These are phyloP conservation scores for Epizoanthus stellaris DNA, from an alignment of 92 coral and sea anemone species.

Conservation along the genomic window DNA sequence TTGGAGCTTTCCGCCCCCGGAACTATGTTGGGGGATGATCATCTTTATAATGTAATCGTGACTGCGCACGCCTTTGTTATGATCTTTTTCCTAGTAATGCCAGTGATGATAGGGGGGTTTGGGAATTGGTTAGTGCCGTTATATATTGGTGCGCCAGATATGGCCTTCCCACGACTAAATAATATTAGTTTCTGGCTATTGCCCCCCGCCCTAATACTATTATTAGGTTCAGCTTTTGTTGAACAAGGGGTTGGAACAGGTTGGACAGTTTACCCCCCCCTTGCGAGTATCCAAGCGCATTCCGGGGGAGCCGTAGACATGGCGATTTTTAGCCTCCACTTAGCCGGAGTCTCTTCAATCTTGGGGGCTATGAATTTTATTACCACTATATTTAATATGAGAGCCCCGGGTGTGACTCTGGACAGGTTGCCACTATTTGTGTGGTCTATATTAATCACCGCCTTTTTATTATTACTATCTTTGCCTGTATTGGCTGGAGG, in stretches of 20 bases:
- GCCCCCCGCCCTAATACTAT: slow-evolving; percentile 70
- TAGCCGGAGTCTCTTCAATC: slow-evolving; percentile 81
- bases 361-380: slow-evolving; percentile 79
- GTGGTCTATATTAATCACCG: slow-evolving; percentile 76
- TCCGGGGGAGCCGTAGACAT: slow-evolving; percentile 79
- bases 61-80: slow-evolving; percentile 78
- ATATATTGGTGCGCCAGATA: slow-evolving; percentile 72
- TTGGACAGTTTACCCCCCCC: slow-evolving; percentile 81
- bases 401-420: slow-evolving; percentile 63
- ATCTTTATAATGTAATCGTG: slow-evolving; percentile 83
- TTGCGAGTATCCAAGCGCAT: slow-evolving; percentile 65
- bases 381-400: slow-evolving; percentile 70
- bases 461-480: slow-evolving; percentile 69
- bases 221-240: slow-evolving; percentile 71
- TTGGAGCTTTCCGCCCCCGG: slow-evolving; percentile 84
- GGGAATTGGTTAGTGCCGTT: slow-evolving; percentile 80
- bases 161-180: slow-evolving; percentile 82
- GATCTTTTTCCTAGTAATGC: slow-evolving; percentile 81
- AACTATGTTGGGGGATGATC: slow-evolving; percentile 84
- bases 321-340: slow-evolving; percentile 77
- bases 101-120: slow-evolving; percentile 80
- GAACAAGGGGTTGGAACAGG: slow-evolving; percentile 86
- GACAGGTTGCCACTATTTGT: slow-evolving; percentile 67
- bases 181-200: slow-evolving; percentile 75
- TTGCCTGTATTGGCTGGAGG: slow-evolving; percentile 79